Evolutionary conservation across 2,888 invertebrate species (phyloP).

Genomic region (Muschampia plurimacula): DNA sequence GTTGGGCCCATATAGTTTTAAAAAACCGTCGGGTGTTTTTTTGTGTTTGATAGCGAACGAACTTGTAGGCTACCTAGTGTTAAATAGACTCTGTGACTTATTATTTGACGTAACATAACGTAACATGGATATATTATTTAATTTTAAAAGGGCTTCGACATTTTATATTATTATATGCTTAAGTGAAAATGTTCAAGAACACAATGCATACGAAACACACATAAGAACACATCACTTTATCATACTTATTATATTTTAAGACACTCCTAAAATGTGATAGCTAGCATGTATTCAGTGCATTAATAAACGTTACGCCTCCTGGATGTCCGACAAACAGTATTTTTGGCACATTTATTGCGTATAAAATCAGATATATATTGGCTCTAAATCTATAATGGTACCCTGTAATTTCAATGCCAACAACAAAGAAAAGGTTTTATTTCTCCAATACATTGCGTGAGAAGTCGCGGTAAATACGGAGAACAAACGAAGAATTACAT

Average conservation of each 20-base stretch:
- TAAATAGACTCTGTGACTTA: too few species aligned
- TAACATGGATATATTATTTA: too few species aligned
- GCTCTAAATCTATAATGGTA: slow-evolving; percentile 7
- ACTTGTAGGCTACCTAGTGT: too few species aligned
- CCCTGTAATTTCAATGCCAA: slow-evolving; percentile 16
- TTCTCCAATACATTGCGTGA: slow-evolving; percentile 63
- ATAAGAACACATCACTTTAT: too few species aligned
- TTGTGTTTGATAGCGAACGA: too few species aligned
- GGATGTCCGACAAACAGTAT: neutral
- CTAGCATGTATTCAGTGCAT: neutral
- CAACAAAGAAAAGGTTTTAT: slow-evolving; percentile 44
- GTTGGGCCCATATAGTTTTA: too few species aligned
- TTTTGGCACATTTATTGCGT: neutral
- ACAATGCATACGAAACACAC: too few species aligned
- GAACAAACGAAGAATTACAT: slow-evolving; percentile 69
- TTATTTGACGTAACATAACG: too few species aligned
- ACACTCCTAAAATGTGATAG: neutral
- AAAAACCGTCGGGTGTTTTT: too few species aligned
- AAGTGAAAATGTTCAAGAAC: too few species aligned
- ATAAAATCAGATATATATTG: neutral
- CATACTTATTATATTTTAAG: neutral
- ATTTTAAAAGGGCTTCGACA: too few species aligned
- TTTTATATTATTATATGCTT: too few species aligned
- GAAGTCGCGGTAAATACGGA: slow-evolving; percentile 68
- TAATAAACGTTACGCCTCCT: neutral